A percentile compares a stretch with the other conserved stretches of the same genome.
Conservation (phyloP, 2,113 vertebrate genomes). For the Progne subis region DNA sequence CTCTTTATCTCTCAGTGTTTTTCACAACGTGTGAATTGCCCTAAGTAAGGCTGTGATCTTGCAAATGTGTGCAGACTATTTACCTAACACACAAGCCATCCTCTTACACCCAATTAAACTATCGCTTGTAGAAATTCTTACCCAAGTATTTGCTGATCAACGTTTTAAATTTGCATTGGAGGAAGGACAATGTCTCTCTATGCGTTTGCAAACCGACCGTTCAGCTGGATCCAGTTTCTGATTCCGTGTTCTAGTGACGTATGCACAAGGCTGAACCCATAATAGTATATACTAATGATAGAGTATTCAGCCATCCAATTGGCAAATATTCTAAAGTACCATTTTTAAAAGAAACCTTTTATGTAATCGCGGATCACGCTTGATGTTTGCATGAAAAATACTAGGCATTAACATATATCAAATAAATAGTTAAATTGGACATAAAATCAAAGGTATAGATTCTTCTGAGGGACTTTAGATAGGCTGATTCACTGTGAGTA, state of each 20-base stretch:
- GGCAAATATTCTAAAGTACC: not conserved
- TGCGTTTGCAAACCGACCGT: not conserved
- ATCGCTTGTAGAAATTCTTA: not conserved
- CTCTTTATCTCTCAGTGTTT: not conserved
- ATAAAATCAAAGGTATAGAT: not conserved
- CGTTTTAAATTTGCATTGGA: not conserved
- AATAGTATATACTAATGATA: not conserved
- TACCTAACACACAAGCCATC: not conserved
- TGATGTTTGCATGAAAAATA: not conserved
- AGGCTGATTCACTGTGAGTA: not conserved
- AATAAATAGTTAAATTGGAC: not conserved
- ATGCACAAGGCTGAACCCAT: not conserved
- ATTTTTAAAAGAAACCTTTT: not conserved
- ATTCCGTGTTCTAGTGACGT: not conserved
- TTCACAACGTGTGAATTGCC: not conserved
- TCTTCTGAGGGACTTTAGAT: not conserved
- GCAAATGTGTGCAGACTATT: not conserved
- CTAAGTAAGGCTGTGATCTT: slow-evolving; percentile 20
- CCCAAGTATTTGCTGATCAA: not conserved
- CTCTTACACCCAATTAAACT: not conserved
- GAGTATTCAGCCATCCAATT: not conserved
- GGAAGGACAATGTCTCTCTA: not conserved
- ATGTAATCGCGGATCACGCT: fast-evolving
- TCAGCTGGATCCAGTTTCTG: not conserved
- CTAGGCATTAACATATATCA: not conserved